Conservation (phyloP, 1,140 invertebrate species). For the Drosophila sucinea region DNA sequence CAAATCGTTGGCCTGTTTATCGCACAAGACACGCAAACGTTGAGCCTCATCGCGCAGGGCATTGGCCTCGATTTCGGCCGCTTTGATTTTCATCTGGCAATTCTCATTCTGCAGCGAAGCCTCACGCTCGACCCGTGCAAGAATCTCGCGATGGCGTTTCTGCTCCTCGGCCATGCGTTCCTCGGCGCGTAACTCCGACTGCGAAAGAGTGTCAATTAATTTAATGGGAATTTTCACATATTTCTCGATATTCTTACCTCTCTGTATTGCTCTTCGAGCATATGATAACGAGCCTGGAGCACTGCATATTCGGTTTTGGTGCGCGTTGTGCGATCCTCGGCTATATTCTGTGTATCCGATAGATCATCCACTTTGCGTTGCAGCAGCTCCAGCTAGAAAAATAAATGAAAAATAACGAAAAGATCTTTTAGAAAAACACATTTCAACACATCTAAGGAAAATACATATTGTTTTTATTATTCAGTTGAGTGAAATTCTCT, state of each 20-base stretch:
- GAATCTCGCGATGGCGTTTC: conserved; percentile 91
- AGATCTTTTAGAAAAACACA: not conserved
- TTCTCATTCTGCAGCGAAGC: conserved; percentile 94
- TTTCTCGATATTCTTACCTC: conserved; percentile 85
- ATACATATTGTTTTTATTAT: not conserved
- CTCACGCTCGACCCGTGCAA: conserved; percentile 92
- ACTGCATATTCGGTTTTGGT: conserved; percentile 96
- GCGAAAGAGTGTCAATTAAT: not conserved
- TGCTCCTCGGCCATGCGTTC: conserved; percentile 94
- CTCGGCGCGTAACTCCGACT: conserved; percentile 91
- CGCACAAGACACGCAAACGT: conserved; percentile 79
- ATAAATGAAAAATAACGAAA: conserved; percentile 33
- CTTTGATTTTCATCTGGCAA: conserved; percentile 91
- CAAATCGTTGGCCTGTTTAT: conserved; percentile 82
- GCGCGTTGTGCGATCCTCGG: conserved; percentile 93
- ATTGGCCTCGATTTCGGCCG: conserved; percentile 90
- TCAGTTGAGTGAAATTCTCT: not conserved
- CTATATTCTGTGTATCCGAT: conserved; percentile 91
- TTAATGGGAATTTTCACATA: not conserved
- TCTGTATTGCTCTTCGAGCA: conserved; percentile 95
- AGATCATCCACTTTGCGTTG: conserved; percentile 95
- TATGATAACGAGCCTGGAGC: conserved; percentile 93
- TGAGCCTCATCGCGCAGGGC: conserved; percentile 90
- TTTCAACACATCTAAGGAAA: not conserved
- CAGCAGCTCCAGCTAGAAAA: conserved; percentile 91